A percentile compares a stretch with the other conserved stretches of the same genome.
These are phyloP conservation scores for Macroteleia sp. DNA, from an alignment of 2,888 invertebrate species.

Conservation along the genomic window DNA sequence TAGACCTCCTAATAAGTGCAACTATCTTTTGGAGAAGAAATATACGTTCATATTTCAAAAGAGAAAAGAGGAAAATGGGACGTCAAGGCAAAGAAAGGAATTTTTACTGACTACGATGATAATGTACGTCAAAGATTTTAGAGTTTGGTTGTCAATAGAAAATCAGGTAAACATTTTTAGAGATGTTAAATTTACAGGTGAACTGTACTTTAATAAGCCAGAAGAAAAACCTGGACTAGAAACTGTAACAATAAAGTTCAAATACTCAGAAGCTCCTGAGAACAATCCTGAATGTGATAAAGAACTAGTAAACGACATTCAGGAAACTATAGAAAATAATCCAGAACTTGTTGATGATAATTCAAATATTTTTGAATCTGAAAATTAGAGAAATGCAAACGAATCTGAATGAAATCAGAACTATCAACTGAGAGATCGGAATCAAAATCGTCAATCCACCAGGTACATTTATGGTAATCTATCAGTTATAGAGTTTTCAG, in stretches of 20 bases:
- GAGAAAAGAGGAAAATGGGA: slow-evolving; percentile 19
- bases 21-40: slow-evolving; percentile 44
- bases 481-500: too few relatives aligned
- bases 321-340: background rate
- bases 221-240: background rate
- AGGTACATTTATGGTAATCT: too few relatives aligned
- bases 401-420: background rate
- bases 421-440: background rate
- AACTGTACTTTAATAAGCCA: background rate
- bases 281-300: background rate
- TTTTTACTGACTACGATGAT: slow-evolving; percentile 17
- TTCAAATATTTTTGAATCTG: background rate
- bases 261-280: background rate
- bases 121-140: slow-evolving; percentile 34
- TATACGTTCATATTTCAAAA: slow-evolving; percentile 15
- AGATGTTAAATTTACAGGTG: slow-evolving; percentile 16
- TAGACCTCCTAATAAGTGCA: too few relatives aligned
- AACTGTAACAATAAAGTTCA: background rate
- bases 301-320: background rate
- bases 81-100: slow-evolving; percentile 13
- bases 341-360: background rate
- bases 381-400: background rate
- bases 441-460: background rate
- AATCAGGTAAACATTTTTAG: slow-evolving; percentile 9
- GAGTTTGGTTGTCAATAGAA: slow-evolving; percentile 20